These are phyloP conservation scores for Pangasius mekongensis DNA, from an alignment of 2,797 vertebrate genomes.

Conservation along the genomic window DNA sequence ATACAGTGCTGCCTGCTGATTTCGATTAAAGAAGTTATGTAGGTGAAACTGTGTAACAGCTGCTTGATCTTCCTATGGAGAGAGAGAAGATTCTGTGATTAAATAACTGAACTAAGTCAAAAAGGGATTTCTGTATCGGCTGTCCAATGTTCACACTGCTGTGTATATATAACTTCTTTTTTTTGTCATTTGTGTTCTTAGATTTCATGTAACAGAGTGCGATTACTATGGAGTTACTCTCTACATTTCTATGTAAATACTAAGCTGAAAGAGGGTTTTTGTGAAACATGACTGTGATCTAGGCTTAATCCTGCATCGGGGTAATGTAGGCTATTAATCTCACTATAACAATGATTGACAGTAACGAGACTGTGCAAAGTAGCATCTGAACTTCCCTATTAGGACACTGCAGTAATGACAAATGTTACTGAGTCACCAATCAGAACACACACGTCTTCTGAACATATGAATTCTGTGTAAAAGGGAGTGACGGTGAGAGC, in stretches of 20 bases:
- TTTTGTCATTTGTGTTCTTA: not conserved
- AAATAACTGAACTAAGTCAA: not conserved
- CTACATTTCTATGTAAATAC: not conserved
- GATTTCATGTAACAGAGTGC: not conserved
- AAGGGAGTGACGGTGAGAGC: not conserved
- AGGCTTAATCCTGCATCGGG: not conserved
- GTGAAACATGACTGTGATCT: not conserved
- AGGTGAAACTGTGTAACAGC: not conserved
- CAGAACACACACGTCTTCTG: not conserved
- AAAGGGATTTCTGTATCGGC: constrained; percentile 21
- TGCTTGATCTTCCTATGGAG: not conserved
- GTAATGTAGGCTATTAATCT: not conserved
- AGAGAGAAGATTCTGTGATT: not conserved
- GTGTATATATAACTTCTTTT: not conserved
- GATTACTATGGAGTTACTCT: not conserved
- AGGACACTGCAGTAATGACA: not conserved
- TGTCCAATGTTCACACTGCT: constrained; percentile 16
- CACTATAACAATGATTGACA: too few relatives aligned
- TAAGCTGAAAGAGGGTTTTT: not conserved
- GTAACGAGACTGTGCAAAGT: not conserved
- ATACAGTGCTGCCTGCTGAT: not conserved
- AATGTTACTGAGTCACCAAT: not conserved
- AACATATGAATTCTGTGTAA: not conserved
- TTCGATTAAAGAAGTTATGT: not conserved
- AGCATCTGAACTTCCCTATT: not conserved